phyloP scores from a whole-genome alignment of 2,113 vertebrate species.

The Amblyopsis rosae region DNA sequence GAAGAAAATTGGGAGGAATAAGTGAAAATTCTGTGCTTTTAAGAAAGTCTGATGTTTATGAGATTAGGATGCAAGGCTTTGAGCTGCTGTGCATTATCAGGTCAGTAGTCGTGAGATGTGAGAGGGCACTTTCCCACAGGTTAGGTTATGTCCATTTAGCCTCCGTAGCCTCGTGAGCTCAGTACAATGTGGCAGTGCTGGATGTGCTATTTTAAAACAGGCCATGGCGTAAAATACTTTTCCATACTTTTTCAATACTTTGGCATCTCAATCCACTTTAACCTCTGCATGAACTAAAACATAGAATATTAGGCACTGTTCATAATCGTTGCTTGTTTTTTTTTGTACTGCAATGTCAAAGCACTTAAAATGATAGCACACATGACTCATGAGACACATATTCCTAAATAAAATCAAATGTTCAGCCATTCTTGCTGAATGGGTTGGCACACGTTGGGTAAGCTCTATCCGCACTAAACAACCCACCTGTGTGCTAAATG shows the following conservation, averaged over 20 bases:
- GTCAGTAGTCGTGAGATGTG: background rate
- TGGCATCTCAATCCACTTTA: background rate
- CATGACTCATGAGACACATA: background rate
- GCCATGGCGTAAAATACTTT: background rate
- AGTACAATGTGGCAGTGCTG: background rate
- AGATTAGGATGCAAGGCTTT: background rate
- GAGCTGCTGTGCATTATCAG: background rate
- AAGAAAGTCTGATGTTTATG: background rate
- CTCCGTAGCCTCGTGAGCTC: background rate
- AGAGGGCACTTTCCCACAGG: conserved; percentile 11
- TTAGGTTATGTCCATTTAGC: conserved; percentile 15
- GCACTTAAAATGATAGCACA: too few species aligned
- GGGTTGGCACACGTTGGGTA: conserved; percentile 1
- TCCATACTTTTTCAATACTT: too few species aligned
- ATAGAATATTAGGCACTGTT: background rate
- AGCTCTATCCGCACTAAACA: background rate
- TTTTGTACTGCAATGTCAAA: background rate
- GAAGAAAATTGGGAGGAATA: background rate
- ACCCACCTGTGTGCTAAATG: conserved; percentile 16
- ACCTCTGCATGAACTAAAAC: background rate
- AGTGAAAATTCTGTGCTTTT: background rate
- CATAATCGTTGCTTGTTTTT: background rate
- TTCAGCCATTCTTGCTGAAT: conserved; percentile 1
- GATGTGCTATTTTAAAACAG: background rate
- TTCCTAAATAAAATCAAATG: background rate